These are phyloP conservation scores for Maccullochella peelii DNA, from an alignment of 2,113 vertebrate species.

Conservation along the genomic window DNA sequence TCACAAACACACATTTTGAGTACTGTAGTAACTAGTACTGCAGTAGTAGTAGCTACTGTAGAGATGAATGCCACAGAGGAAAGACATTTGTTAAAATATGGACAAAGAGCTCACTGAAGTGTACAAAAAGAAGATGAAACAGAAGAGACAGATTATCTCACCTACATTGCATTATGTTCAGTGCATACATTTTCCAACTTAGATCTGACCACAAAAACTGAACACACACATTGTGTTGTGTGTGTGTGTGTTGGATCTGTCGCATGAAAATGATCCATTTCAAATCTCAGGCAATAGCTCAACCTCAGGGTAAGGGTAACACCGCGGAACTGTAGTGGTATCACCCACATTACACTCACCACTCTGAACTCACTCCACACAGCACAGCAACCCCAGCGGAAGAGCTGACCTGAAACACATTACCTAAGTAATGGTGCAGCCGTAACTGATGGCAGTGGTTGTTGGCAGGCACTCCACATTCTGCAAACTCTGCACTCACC, in stretches of 20 bases:
- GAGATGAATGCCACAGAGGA: not conserved
- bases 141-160: slow-evolving; percentile 5
- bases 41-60: not conserved
- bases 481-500: slow-evolving; percentile 54
- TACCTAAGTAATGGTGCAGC: slow-evolving; percentile 56
- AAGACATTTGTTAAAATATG: slow-evolving; percentile 9
- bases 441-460: slow-evolving; percentile 60
- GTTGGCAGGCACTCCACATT: slow-evolving; percentile 59
- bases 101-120: slow-evolving; percentile 1
- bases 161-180: slow-evolving; percentile 18
- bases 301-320: slow-evolving; percentile 32
- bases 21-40: no score
- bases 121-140: slow-evolving; percentile 20
- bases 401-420: slow-evolving; percentile 68
- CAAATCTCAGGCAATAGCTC: slow-evolving; percentile 45
- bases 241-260: slow-evolving; percentile 1
- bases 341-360: slow-evolving; percentile 61
- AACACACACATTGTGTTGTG: not conserved
- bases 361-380: slow-evolving; percentile 52
- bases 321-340: slow-evolving; percentile 19
- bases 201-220: not conserved
- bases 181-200: slow-evolving; percentile 4
- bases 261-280: slow-evolving; percentile 51
- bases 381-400: slow-evolving; percentile 42
- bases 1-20: not conserved